phyloP scores from a whole-genome alignment of 2,113 vertebrate species.

The Gambusia affinis region DNA sequence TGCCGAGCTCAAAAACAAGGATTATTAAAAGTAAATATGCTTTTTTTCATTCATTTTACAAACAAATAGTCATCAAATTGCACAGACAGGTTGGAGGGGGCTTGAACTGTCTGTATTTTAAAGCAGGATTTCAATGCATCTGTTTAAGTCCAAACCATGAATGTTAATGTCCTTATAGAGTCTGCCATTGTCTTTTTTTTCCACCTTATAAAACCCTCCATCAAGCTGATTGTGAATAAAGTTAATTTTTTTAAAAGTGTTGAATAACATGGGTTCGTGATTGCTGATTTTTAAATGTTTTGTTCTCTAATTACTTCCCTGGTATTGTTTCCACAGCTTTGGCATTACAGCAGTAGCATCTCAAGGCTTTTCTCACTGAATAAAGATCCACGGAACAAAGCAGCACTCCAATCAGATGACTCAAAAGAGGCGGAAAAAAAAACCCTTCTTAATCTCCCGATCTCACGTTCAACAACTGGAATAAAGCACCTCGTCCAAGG shows the following conservation, averaged over 20 bases:
- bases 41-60: constrained; percentile 24
- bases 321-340: constrained; percentile 63
- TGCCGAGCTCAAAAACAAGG: background rate
- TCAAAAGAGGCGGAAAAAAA: constrained; percentile 57
- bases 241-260: background rate
- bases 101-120: constrained; percentile 61
- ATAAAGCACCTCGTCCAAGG: constrained; percentile 55
- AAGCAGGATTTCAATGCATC: constrained; percentile 79
- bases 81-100: constrained; percentile 32
- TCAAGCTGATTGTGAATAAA: background rate
- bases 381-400: constrained; percentile 73
- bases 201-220: background rate
- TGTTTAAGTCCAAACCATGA: constrained; percentile 76
- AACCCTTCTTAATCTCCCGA: constrained; percentile 49
- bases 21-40: constrained; percentile 37
- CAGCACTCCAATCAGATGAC: constrained; percentile 63
- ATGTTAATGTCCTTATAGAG: constrained; percentile 70
- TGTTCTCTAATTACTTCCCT: constrained; percentile 33
- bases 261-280: background rate
- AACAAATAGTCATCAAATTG: constrained; percentile 62
- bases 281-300: constrained; percentile 7
- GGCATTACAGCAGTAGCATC: constrained; percentile 72
- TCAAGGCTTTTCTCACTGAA: constrained; percentile 52
- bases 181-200: constrained; percentile 2
- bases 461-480: constrained; percentile 32